Conservation (phyloP, 2,797 vertebrate genomes). For the Columba guinea region DNA sequence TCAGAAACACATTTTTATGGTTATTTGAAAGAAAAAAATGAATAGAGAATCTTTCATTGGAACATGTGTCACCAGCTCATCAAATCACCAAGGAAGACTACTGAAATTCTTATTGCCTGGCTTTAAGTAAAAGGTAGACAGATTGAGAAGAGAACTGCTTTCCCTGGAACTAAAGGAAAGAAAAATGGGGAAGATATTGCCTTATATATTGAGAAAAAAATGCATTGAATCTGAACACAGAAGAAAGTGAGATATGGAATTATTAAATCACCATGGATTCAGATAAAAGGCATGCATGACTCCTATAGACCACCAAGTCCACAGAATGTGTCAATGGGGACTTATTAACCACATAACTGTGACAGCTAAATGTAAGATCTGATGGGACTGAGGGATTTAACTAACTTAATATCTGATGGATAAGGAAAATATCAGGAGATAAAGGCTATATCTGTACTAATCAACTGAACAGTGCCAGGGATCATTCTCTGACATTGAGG, state of each 20-base stretch:
- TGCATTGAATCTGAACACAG: neutral
- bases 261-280: neutral
- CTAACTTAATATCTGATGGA: neutral
- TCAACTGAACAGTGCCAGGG: neutral
- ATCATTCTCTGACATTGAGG: neutral
- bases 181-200: neutral
- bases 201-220: neutral
- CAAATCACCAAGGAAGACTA: neutral
- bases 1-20: neutral
- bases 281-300: neutral
- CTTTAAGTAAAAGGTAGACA: neutral
- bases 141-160: neutral
- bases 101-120: neutral
- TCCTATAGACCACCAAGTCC: neutral
- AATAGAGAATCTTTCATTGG: neutral
- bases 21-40: neutral
- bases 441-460: constrained; percentile 3
- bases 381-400: neutral
- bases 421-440: constrained; percentile 12
- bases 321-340: neutral
- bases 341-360: neutral
- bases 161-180: neutral
- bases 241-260: neutral
- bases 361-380: neutral
- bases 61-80: neutral